phyloP scores from a whole-genome alignment of 2,113 vertebrate species.

The Edolisoma coerulescens region DNA sequence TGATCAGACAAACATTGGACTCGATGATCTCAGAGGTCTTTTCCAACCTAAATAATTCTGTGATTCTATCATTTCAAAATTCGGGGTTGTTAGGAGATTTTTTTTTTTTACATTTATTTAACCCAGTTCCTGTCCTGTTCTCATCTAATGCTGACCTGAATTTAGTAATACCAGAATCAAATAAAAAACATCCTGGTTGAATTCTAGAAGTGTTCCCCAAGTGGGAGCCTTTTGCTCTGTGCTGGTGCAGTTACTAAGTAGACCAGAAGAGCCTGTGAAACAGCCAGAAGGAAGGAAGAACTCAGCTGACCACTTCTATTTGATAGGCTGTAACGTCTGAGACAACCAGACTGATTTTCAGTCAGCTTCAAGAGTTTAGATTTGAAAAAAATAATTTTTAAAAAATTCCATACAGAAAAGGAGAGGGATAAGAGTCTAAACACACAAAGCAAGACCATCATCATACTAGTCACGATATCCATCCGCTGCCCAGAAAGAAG shows the following conservation, averaged over 20 bases:
- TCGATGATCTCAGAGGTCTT: neutral
- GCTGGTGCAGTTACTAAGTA: neutral
- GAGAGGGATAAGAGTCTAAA: neutral
- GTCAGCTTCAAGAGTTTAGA: neutral
- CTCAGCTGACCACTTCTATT: neutral
- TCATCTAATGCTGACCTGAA: neutral
- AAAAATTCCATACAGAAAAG: neutral
- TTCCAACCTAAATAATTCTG: neutral
- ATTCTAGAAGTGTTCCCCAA: neutral
- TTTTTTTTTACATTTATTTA: neutral
- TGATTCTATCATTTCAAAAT: neutral
- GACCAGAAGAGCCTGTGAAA: neutral
- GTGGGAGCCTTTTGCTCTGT: neutral
- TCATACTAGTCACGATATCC: neutral
- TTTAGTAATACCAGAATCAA: neutral
- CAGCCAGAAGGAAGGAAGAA: neutral
- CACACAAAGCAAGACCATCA: neutral
- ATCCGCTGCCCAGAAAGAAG: neutral
- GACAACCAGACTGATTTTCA: neutral
- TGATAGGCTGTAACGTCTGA: neutral
- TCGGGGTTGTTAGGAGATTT: fast-evolving
- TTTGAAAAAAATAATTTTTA: too few species aligned
- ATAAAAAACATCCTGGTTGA: neutral
- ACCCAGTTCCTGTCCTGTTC: neutral
- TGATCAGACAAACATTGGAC: neutral